Evolutionary conservation across 2,888 invertebrate genomes (phyloP), one percentile per base, ranked within the genome.

Genomic region (Clanis bilineata): DNA sequence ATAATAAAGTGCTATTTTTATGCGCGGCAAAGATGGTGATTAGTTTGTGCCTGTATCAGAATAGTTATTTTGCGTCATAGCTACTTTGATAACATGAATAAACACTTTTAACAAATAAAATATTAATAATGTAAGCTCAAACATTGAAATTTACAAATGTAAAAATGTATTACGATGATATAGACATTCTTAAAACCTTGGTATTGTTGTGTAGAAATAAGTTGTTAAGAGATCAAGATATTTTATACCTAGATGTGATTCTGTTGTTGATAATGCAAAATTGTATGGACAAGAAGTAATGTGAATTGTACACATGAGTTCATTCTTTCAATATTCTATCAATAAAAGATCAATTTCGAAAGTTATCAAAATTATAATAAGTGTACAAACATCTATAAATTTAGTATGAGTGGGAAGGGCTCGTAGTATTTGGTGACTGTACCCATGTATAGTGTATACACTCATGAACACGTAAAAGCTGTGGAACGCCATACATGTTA

Each of bases 401-500:
- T n/a, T n/a, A n/a, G 12, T 36, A 36, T 36, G 36, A 36, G 9
- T 12, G 36, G 36, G 36, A 45, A 6, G 10, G 44, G 4, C 22
- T 21, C 10, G n/a, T n/a, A n/a, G n/a, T n/a, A n/a, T n/a, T n/a
- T n/a, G n/a, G n/a, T n/a, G 32, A 28, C 18, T 3, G 18, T 32
- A 51, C 32, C 18, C 3, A 18, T 7, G 15, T 18, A 18, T n/a
- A 21, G 10, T 28, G 1, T 32, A 32, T 51, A 51, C 32, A 18
- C 18, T 9, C 9, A 18, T 32, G 28, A 18, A 32, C 51, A 28
- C 28, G 18, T 18, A 32, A 10, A 28, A 51, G 51, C 51, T 51
- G 32, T 9, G 32, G 32, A 51, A 32, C 51, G 32, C 32, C 43
- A 15, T 55, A 43, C 28, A 39, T n/a, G 43, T 32, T 12, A 61